These are phyloP conservation scores for Lottia scabra DNA, from an alignment of 2,888 invertebrate genomes.

Conservation along the genomic window DNA sequence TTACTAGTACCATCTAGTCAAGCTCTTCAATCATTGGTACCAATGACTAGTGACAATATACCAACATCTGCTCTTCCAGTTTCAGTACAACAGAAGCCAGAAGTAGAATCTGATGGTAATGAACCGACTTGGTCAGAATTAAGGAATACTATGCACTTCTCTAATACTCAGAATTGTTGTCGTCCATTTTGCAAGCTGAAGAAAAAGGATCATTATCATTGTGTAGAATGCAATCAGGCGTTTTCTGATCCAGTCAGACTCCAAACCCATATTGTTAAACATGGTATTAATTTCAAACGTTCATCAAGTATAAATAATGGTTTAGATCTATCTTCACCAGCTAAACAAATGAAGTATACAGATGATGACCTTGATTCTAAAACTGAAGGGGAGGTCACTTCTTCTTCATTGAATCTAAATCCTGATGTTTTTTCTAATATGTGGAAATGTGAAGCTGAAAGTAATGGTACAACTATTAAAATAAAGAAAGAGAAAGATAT, in stretches of 20 bases:
- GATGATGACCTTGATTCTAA: constrained; percentile 27
- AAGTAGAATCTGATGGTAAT: constrained; percentile 16
- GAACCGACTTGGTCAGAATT: constrained; percentile 51
- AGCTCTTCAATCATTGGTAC: constrained; percentile 25
- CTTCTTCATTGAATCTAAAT: constrained; percentile 55
- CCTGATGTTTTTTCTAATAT: constrained; percentile 52
- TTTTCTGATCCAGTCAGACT: constrained; percentile 81
- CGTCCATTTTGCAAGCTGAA: constrained; percentile 85
- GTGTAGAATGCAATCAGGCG: constrained; percentile 84
- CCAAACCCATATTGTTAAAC: constrained; percentile 79
- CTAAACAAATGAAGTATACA: constrained; percentile 10
- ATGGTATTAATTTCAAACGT: constrained; percentile 67
- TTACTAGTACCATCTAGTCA: constrained; percentile 10
- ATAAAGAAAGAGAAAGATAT: constrained; percentile 10
- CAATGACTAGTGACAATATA: constrained; percentile 11
- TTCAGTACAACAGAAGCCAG: constrained; percentile 48
- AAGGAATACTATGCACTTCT: constrained; percentile 60
- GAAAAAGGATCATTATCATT: constrained; percentile 83
- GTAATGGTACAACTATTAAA: background rate
- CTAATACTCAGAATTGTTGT: constrained; percentile 73
- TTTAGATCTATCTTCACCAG: background rate
- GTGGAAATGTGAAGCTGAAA: constrained; percentile 15
- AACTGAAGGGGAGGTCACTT: constrained; percentile 33
- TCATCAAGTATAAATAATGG: background rate
- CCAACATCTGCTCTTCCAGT: constrained; percentile 40